Base-by-base conservation (phyloP, 92 coral and sea anemone species). In the Paramuricea clavata region DNA sequence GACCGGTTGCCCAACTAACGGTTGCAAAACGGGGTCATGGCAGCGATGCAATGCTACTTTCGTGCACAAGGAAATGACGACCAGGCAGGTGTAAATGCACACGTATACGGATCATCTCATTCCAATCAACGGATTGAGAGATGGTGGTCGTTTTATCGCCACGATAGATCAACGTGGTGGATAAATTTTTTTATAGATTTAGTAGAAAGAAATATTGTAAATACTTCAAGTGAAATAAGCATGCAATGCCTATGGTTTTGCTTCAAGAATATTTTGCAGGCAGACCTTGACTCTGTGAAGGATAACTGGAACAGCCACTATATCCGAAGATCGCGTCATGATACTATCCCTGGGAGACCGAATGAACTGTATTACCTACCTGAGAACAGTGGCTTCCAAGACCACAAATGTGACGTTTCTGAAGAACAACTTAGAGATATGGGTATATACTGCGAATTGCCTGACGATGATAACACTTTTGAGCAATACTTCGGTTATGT, bases 271-370 rank as follows among this genome's bases (percentile, higher is more conserved):
- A 69, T 69, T 69, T 39, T 69, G 43, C 75, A 69, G 75, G 74
- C 74, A 67, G 43, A 25, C 17, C 74, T 67, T 28, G 74, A 67
- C 21, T 67, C 36, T 5, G 74, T 67, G 9, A 67, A 67, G 21
- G 64, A 56, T 56, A 56, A 56, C 26, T 56, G 64, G 64, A 67
- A 67, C 74, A 34, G 36, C 74, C 74, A 67, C 43, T 67, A 67
- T 8, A 67, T 83, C 69, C 68, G 0, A 5, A 69, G 15, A 67
- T 26, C 81, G 32, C 87, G 87, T 13, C 65, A 83, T 26, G 80
- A 83, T 69, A 83, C 87, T 9, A 33, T 83, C 78, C 87, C 87
- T 67, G 87, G 87, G 6, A 69, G 81, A n/a, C 87, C 87, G 39
- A 75, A 83, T 54, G 85, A 81, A 74, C 85, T 83, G 35, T 67